Evolutionary conservation across 2,113 vertebrate species (phyloP), one percentile per base, ranked within the genome.

Genomic region (Mastomys natalensis): DNA sequence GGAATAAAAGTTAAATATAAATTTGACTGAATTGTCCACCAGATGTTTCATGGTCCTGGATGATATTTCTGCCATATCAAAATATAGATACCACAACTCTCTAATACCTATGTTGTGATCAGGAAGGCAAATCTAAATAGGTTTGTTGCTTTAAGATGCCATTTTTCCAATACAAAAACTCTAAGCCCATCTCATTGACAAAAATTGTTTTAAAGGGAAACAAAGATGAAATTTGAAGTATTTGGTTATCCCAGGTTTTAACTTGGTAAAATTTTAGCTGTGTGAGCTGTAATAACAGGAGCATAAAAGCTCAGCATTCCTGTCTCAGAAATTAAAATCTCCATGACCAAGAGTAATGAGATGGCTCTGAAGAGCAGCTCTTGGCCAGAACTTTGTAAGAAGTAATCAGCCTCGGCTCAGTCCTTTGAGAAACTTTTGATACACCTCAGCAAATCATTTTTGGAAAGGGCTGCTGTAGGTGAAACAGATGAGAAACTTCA

Each of bases 311-410:
- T 82, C 60, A 84, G 76, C 1, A 64, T 87, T 74, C 89, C 37
- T 74, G n/a, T 58, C 40, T 68, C 37, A 84, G 4, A 9, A 97
- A 87, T 66, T 93, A 74, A 94, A 90, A 85, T 34, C 37, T 80
- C 24, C 4, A 64, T 62, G 21, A 76, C 34, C 16, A 48, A 70
- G 87, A 96, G 68, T 72, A 95, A 95, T 51, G 40, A 94, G 55
- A 93, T 45, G 64, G 3, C 29, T 68, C 55, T 80, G 76, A 80
- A 87, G 62, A 94, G 26, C 89, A 15, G 53, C 64, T 90, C 40
- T 74, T 78, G 11, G 24, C 40, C 15, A 95, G 64, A 21, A 74
- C 66, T 73, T 51, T 60, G 84, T 31, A 90, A 51, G 48, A 93
- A 94, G 13, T 34, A 93, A 94, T n/a, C 26, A 81, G 58, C 34